Conservation (phyloP, 2,113 vertebrate genomes). For the Vanacampus margaritifer region DNA sequence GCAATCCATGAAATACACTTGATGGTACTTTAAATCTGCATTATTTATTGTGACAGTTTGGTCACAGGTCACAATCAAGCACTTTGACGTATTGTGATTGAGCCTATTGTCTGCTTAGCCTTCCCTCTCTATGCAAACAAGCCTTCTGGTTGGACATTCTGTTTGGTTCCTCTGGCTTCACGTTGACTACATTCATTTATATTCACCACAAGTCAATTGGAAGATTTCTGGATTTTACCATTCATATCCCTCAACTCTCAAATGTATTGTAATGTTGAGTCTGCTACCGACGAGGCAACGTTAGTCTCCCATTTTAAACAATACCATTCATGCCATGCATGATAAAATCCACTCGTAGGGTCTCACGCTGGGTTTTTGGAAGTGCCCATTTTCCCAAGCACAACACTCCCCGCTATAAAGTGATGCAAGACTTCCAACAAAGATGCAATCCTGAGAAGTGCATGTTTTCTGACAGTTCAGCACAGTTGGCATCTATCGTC, state of each 20-base stretch:
- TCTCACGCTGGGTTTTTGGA: conserved; percentile 66
- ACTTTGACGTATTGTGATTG: not conserved
- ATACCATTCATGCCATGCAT: conserved; percentile 54
- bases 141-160: not conserved
- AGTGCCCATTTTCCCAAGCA: conserved; percentile 64
- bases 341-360: conserved; percentile 64
- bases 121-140: not conserved
- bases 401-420: conserved; percentile 57
- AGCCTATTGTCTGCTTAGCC: not conserved
- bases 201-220: conserved; percentile 60
- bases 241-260: conserved; percentile 50
- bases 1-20: not conserved
- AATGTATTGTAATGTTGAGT: conserved; percentile 60
- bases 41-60: not conserved
- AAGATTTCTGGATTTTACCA: conserved; percentile 62
- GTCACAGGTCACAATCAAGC: not conserved
- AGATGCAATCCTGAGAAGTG: conserved; percentile 68
- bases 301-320: conserved; percentile 65
- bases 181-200: conserved; percentile 52
- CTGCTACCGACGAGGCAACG: conserved; percentile 55
- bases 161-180: conserved; percentile 13
- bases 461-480: conserved; percentile 54
- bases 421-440: conserved; percentile 74
- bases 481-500: conserved; percentile 55
- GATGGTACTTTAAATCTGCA: not conserved